Evolutionary conservation across 2,113 vertebrate species (phyloP).

Genomic region (Bothrops jararaca): DNA sequence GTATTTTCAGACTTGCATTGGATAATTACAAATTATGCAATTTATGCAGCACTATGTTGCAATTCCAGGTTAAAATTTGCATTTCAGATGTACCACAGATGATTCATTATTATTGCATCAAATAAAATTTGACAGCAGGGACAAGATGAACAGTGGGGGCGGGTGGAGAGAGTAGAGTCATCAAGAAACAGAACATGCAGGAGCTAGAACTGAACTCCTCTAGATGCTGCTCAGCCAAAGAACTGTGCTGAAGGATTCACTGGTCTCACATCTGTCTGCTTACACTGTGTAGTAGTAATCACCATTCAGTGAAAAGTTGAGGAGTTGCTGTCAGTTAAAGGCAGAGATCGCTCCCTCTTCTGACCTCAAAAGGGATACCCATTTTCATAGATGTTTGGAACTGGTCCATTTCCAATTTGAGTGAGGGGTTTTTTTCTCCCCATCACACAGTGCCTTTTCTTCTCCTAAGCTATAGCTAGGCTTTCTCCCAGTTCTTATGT

Average conservation of each 20-base stretch:
- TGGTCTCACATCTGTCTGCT: not conserved
- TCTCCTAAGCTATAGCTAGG: not conserved
- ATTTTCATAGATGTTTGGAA: not conserved
- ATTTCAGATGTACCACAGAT: constrained; percentile 39
- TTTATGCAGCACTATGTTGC: constrained; percentile 55
- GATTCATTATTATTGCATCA: constrained; percentile 38
- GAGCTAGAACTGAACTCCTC: not conserved
- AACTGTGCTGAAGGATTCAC: not conserved
- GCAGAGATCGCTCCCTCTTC: not conserved
- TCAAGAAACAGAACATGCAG: not conserved
- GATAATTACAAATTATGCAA: constrained; percentile 49
- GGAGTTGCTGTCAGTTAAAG: not conserved
- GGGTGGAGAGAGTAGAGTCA: not conserved
- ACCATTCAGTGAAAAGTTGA: not conserved
- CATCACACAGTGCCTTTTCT: not conserved
- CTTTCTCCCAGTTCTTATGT: not conserved
- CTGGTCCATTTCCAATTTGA: not conserved
- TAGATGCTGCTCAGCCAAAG: not conserved
- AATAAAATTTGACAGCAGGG: constrained; percentile 46
- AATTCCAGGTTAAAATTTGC: constrained; percentile 46
- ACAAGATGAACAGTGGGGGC: constrained; percentile 33
- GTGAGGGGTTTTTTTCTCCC: accelerated
- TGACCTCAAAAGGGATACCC: not conserved
- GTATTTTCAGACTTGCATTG: constrained; percentile 1
- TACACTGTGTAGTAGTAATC: not conserved